Evolutionary conservation across 2,113 vertebrate genomes (phyloP), one percentile per base, ranked within the genome.

Genomic region (Menidia beryllina): DNA sequence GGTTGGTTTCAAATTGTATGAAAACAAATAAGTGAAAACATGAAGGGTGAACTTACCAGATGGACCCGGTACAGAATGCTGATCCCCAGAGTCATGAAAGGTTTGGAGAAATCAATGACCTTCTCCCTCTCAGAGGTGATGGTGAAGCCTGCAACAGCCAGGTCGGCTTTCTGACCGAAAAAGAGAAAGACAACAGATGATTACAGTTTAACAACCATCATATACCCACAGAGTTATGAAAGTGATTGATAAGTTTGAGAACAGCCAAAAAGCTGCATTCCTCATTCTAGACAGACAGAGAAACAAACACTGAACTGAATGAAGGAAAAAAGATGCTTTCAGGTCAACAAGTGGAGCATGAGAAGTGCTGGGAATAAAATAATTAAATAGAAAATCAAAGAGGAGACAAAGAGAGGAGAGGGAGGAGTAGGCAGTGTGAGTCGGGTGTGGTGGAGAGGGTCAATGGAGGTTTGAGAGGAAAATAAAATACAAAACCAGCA

Each of bases 21-120:
- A n/a, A 12, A 49, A 10, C 3, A 26, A 27, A 43, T 2, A 20
- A 27, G 14, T 49, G 27, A 50, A 43, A 56, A 24, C 15, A 4
- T 7, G n/a, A 10, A 59, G 13, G 8, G 53, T 30, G 25, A 30
- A 17, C 77, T 25, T 91, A 96, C 95, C 94, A 95, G 90, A 52
- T 97, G 95, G 41, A 97, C 94, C 11, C 94, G 88, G 89, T 97
- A 97, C 26, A 97, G 91, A 86, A 97, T 97, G 91, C 95, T 96
- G 91, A 97, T 97, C 25, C 96, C 96, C 81, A 97, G 91, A 24
- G 94, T 95, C 95, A 97, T 97, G 91, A 97, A 97, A 23, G 96
- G 96, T 69, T 96, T 97, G 79, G 96, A 97, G 91, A 97, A 97
- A 75, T 97, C 96, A 19, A 97, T 97, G 50, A 97, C 96, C 67